Evolutionary conservation across 23 tunicate species (phyloP).

Genomic region (Ascidia mentula): DNA sequence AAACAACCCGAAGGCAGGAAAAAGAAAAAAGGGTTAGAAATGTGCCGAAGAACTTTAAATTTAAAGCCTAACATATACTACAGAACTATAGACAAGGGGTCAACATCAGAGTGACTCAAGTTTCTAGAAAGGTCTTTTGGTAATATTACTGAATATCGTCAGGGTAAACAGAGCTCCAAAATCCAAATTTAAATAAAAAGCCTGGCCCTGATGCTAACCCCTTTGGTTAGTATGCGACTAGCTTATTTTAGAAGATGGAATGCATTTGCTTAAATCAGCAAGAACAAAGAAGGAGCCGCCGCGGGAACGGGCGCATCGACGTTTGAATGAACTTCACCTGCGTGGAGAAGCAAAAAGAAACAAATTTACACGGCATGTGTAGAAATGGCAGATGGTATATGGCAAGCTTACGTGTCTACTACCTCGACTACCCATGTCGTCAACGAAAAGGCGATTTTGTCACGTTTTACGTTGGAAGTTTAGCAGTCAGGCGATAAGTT

Average conservation of each 20-base stretch:
- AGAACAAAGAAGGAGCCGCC: neutral
- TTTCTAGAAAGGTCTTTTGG: no score
- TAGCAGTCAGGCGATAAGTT: no score
- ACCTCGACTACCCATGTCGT: neutral
- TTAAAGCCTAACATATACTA: neutral
- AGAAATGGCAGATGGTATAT: constrained; percentile 16
- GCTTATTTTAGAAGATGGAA: neutral
- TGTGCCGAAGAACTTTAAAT: neutral
- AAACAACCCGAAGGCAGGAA: constrained; percentile 70
- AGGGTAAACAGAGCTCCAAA: no score
- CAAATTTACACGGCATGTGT: constrained; percentile 56
- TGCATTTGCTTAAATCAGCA: neutral
- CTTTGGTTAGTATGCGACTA: neutral
- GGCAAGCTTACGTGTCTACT: neutral
- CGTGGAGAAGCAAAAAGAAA: constrained; percentile 16
- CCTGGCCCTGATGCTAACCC: no score
- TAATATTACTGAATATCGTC: no score
- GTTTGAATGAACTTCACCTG: neutral
- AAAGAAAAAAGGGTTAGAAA: constrained; percentile 8
- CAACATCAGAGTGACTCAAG: no score
- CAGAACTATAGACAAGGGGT: neutral
- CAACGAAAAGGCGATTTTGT: neutral
- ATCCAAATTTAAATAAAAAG: no score
- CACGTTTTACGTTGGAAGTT: neutral
- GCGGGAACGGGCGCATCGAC: neutral